Base-by-base conservation (phyloP, 2,113 vertebrate genomes). In the Oostethus manadensis region DNA sequence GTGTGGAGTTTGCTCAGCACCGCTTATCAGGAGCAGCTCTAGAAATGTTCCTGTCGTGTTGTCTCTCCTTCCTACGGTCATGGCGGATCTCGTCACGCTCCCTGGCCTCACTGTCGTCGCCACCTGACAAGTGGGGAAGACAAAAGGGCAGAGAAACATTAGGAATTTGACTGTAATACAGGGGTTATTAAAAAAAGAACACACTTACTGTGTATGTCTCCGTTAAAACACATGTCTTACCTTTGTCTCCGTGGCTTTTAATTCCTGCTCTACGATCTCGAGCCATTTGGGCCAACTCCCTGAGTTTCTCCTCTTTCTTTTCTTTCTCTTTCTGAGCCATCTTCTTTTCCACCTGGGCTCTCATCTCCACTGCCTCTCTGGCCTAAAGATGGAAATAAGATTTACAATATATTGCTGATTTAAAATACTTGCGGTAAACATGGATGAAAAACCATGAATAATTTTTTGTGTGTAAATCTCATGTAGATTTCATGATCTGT, bases 241-340 rank as follows among this genome's bases (percentile, higher is more conserved):
- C 95, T 93, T 96, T 97, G 68, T 98, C 96, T 48, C 92, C 92
- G 0, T 98, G 94, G 16, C 92, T 92, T 90, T 97, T 97, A 79
- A 99, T 98, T 17, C 95, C 97, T 18, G 97, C 97, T 89, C 97
- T 91, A 72, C 93, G 93, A 66, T 98, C 97, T 62, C 96, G 83
- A 51, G 97, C 97, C 88, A 96, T 96, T 79, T 97, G 94, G 40
- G 97, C 97, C 91, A 98, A 85, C 81, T 98, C 96, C 77, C 96
- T 79, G 16, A 99, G 93, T 71, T 98, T 98, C 79, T 98, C 96
- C 77, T 99, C 96, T 17, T 98, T 98, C 79, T 98, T 98, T 62
- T 99, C 97, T 68, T 99, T 98, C 82, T 99, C 95, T 43, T 98
- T 99, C 76, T 99, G 97, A 29, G 97, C 97, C 94, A 98, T 98